Evolutionary conservation across 2,113 vertebrate genomes (phyloP), one percentile per base, ranked within the genome.

Genomic region (Nerophis lumbriciformis): DNA sequence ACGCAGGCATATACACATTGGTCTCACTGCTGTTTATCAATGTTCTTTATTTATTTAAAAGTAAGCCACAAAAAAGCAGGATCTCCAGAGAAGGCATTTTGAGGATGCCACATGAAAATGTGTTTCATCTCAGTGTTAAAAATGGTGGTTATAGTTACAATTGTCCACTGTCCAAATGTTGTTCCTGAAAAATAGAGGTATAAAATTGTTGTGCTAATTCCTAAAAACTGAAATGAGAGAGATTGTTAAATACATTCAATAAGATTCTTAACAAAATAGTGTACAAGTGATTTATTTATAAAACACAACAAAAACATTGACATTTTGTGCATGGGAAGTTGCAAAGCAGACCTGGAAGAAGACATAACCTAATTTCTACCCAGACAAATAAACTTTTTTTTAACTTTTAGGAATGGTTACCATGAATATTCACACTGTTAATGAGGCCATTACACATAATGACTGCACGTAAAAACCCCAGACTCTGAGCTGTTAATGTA

Each of bases 251-350:
- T 5, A 3, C 44, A 11, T 6, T 44, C 6, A 44, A 57, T 44
- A 44, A 21, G 4, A 57, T 10, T 44, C 39, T 54, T 48, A 63
- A 67, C 52, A 63, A 58, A 66, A 63, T 75, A 44, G 72, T 80
- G 65, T 85, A 88, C 53, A 82, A 83, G 69, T 68, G 54, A 73
- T 87, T 89, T 87, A 84, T 87, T 90, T 83, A 80, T 81, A 65
- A 78, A 86, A 85, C 66, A 77, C 64, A 78, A 82, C 73, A 71
- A 81, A 82, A 71, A 84, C 65, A 79, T 83, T 68, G 78, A 89
- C 85, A 88, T 76, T 79, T 83, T 86, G 83, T 87, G 85, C 83
- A 71, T 69, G 47, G 66, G 69, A 78, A 80, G 66, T 66, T 61
- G 50, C 68, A 73, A 80, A 78, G 49, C 53, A 68, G 82, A 76